Evolutionary conservation across 2,888 invertebrate species (phyloP), one percentile per base, ranked within the genome.

Genomic region (Teleogryllus oceanicus): DNA sequence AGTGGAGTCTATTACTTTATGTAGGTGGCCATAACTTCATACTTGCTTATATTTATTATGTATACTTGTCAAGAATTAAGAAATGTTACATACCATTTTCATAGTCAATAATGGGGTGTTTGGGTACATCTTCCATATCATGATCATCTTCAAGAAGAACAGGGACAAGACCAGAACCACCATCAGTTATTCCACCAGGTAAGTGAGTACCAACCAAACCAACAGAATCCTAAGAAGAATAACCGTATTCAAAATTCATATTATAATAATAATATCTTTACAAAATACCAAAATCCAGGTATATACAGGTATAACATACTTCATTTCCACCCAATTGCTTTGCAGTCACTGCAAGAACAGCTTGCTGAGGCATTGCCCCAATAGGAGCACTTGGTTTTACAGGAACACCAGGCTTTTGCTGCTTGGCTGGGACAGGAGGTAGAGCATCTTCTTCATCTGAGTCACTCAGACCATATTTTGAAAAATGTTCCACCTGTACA

Each of bases 391-490:
- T 83, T 75, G 85, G 13, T 62, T 62, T 62, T n/a, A 62, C 62
- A 62, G 62, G n/a, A 13, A 62, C 62, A 62, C 62, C 62, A 62
- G 62, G 13, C n/a, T 62, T 62, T 62, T 62, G 62, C 62, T 62
- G 62, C 3, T n/a, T 80, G 2, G 79, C 75, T 5, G 79, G 77
- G 21, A 88, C 80, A 51, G 62, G 13, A n/a, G 62, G 62, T 18
- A 62, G 62, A 62, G 88, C 89, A 51, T 93, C 94, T 5, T 96
- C 96, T 81, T 97, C 97, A 82, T 96, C 96, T 0, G 95, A 95
- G 83, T 97, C 97, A 13, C 92, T 92, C 3, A 96, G 87, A 0
- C 96, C 96, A 86, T 98, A 98, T 85, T 97, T 97, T 20, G 97
- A 97, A 87, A 98, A 98, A 87, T 98, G 98, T 80, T 96, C 94